Percentiles rank a stretch among this genome's conserved stretches.
phyloP scores from a whole-genome alignment of 2,888 invertebrate genomes.

The Philereme vetulata region DNA sequence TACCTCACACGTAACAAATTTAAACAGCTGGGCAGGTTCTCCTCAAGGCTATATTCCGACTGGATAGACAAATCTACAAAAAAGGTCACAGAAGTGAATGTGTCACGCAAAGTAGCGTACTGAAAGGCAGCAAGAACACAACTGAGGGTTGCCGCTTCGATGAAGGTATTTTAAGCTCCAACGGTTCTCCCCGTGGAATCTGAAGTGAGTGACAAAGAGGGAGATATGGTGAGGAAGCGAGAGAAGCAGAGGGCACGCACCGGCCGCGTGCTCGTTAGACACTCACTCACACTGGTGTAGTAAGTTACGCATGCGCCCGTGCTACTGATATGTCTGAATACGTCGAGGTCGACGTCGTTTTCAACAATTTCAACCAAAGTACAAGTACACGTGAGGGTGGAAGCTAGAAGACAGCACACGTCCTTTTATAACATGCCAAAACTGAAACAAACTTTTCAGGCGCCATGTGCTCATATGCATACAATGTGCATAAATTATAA shows the following conservation, averaged over 20 bases:
- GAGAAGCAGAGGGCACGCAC: slow-evolving; percentile 68
- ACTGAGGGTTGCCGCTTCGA: slow-evolving; percentile 70
- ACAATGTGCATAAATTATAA: neutral
- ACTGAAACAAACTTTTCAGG: slow-evolving; percentile 8
- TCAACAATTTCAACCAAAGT: slow-evolving; percentile 63
- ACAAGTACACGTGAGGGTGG: slow-evolving; percentile 41
- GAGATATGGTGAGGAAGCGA: slow-evolving; percentile 55
- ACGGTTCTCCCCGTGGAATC: slow-evolving; percentile 64
- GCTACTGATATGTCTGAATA: slow-evolving; percentile 64
- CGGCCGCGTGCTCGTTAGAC: slow-evolving; percentile 74
- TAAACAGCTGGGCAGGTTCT: slow-evolving; percentile 47
- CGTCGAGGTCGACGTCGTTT: slow-evolving; percentile 65
- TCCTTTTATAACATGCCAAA: slow-evolving; percentile 8
- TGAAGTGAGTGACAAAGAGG: slow-evolving; percentile 52
- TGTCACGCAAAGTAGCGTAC: slow-evolving; percentile 53
- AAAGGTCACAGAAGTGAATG: slow-evolving; percentile 59
- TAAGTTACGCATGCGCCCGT: slow-evolving; percentile 72
- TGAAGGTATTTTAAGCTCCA: slow-evolving; percentile 76
- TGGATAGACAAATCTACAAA: slow-evolving; percentile 60
- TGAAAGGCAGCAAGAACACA: slow-evolving; percentile 65
- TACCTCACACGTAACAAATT: slow-evolving; percentile 56
- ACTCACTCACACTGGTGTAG: slow-evolving; percentile 62
- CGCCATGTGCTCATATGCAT: neutral
- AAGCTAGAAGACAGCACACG: slow-evolving; percentile 3
- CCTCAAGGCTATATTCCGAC: slow-evolving; percentile 46